phyloP scores from a whole-genome alignment of 2,113 vertebrate species.

The Corythaixoides concolor region DNA sequence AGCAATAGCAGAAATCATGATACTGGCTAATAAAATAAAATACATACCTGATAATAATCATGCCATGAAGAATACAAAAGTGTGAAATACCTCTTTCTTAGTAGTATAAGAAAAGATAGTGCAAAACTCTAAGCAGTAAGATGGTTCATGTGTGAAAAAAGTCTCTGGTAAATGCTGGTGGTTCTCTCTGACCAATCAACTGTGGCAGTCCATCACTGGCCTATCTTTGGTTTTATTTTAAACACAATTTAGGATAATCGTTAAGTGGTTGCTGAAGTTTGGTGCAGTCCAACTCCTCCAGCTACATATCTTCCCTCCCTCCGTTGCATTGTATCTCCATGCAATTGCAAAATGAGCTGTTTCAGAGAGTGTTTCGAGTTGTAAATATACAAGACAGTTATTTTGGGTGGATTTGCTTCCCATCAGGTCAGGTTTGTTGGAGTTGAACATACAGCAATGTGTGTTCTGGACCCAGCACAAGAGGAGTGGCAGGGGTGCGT shows the following conservation, averaged over 20 bases:
- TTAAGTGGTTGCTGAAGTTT: neutral
- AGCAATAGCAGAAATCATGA: slow-evolving; percentile 1
- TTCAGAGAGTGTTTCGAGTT: neutral
- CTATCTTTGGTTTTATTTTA: neutral
- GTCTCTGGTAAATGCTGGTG: neutral
- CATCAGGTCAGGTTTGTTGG: neutral
- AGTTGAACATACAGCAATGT: neutral
- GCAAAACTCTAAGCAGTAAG: neutral
- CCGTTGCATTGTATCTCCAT: neutral
- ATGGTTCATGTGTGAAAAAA: neutral
- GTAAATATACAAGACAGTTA: neutral
- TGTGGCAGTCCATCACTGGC: neutral
- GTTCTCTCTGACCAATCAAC: neutral
- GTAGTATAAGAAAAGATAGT: neutral
- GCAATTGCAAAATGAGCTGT: neutral
- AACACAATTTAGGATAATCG: neutral
- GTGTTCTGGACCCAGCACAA: neutral
- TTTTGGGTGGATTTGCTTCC: neutral
- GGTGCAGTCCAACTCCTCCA: neutral
- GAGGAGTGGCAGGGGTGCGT: accelerated
- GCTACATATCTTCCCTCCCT: neutral
- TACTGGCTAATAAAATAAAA: neutral
- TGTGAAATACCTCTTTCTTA: neutral
- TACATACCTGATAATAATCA: neutral
- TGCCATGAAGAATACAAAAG: neutral